phyloP scores from a whole-genome alignment of 1,140 invertebrate species.

The Ditylenchus dipsaci region DNA sequence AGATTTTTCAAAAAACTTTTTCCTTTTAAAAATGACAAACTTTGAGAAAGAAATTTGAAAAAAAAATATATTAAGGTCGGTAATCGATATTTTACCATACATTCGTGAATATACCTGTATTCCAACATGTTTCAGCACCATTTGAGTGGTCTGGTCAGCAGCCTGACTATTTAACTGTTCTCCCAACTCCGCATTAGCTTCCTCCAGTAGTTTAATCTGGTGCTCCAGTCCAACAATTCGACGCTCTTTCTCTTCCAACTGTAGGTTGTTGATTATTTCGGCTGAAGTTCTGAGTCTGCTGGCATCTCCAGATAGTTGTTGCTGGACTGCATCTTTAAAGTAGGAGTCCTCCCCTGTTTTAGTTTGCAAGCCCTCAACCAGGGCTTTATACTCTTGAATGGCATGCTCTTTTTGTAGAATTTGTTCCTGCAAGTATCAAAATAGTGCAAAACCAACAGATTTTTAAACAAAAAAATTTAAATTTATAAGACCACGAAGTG shows the following conservation, averaged over 20 bases:
- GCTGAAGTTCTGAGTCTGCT: background rate
- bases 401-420: slow-evolving; percentile 21
- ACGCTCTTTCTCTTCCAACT: slow-evolving; percentile 13
- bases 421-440: slow-evolving; percentile 25
- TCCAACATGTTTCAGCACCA: background rate
- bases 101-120: background rate
- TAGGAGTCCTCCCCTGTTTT: background rate
- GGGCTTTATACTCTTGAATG: slow-evolving; percentile 14
- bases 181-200: slow-evolving; percentile 11
- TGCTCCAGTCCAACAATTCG: slow-evolving; percentile 9
- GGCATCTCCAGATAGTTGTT: background rate
- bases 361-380: background rate
- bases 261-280: background rate
- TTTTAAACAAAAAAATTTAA: too few relatives aligned
- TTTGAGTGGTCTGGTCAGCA: too few relatives aligned
- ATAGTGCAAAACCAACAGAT: too few relatives aligned
- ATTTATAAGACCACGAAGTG: too few relatives aligned
- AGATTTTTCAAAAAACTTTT: too few relatives aligned
- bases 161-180: too few relatives aligned
- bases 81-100: too few relatives aligned
- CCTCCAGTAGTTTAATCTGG: slow-evolving; percentile 17
- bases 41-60: too few relatives aligned
- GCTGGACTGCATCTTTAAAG: background rate
- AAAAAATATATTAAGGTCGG: too few relatives aligned
- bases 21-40: too few relatives aligned